Base-by-base conservation (phyloP, 2,797 vertebrate genomes). In the Serranus cabrilla region DNA sequence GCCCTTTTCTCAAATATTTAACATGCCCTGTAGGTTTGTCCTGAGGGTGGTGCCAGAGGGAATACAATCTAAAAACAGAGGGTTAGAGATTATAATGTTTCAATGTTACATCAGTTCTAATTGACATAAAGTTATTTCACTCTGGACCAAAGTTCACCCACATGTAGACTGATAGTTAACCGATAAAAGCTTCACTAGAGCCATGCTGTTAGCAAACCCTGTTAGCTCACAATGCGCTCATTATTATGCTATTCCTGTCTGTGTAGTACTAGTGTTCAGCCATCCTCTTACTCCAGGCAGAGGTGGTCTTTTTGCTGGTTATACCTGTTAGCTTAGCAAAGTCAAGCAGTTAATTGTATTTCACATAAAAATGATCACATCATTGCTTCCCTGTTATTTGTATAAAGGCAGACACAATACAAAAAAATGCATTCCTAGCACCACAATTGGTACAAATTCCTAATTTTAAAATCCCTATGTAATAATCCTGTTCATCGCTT, bases 391-490 rank as follows among this genome's bases (percentile, higher is more conserved):
- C 45, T 25, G 18, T 60, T 20, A 42, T 70, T 60, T 62, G 21
- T 23, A 56, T 40, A 50, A 62, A 73, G 42, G 39, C 56, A 67
- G 25, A 71, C 10, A 47, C 6, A 11, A 56, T 43, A 47, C 12
- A 69, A 46, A 27, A 6, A 78, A 69, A 54, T 68, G 27, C 17
- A 69, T 66, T 71, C 11, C 14, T 54, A 43, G 45, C 56, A 79
- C 59, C 43, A 71, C 16, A 58, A 3, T 17, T 40, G 14, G 55
- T 45, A 56, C 6, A 37, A 65, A 61, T 49, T 13, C 14, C 23
- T 40, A 43, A 18, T 67, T 62, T 11, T 49, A 18, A 72, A 67
- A 68, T 65, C 21, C 57, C 58, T 9, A 56, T 72, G 16, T n/a
- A 34, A 39, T 17, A 49, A 61, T 8, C 12, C 21, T 61, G 5